Base-by-base conservation (phyloP, 2,888 invertebrate species). In the Leptura quadrifasciata region DNA sequence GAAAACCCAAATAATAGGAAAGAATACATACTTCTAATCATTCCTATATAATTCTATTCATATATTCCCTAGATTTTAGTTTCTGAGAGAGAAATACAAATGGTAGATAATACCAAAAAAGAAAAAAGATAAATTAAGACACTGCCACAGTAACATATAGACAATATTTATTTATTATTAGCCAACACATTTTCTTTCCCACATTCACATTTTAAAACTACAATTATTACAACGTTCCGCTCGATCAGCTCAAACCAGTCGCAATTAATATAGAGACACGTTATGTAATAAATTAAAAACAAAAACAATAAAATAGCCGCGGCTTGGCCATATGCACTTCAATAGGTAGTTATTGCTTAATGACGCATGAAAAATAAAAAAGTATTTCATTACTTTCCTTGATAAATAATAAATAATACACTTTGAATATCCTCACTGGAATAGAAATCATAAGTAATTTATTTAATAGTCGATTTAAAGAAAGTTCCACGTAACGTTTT, bases 401-500 rank as follows among this genome's bases (percentile, higher is more conserved):
- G 24, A 72, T 72, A 63, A 72, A 76, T 68, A 58, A 55, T 54
- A 68, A 68, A 61, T n/a, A n/a, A n/a, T 72, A 55, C 61, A 55
- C 63, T 4, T 60, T 71, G 67, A 54, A 52, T 63, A 65, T 68
- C 52, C 27, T 20, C 67, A 18, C 27, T 58, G 57, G 75, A 70
- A 71, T 67, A 71, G 75, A 63, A 57, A 75, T 57, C 74, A 70
- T 47, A 70, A 57, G 69, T 27, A 75, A 64, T 75, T 69, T 64
- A 70, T 70, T 74, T 52, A 70, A 74, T 64, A 39, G 69, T 21
- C 27, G 24, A 71, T 71, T 65, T 39, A 60, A 75, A 72, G 76
- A 76, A 76, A 76, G 76, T 72, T 74, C 31, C 68, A 63, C 72
- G 76, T 76, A 76, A 76, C 55, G 54, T 17, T 75, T 64, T 68